phyloP scores from a whole-genome alignment of 2,113 vertebrate genomes.

The Promerops cafer region DNA sequence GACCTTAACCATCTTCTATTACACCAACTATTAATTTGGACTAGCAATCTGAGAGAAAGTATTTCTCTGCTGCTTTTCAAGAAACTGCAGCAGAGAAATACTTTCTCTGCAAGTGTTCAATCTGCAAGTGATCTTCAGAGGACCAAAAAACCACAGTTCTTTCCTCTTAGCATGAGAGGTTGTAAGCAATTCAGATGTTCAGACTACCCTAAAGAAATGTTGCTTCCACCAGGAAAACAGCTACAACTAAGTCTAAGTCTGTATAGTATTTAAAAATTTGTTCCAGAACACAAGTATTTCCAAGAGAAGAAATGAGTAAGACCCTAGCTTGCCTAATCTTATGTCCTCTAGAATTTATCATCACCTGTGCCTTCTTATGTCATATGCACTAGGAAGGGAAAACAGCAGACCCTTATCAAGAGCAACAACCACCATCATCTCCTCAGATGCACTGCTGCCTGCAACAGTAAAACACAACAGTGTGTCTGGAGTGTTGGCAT shows the following conservation, averaged over 20 bases:
- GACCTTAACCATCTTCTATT: not conserved
- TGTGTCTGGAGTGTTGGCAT: not conserved
- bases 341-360: not conserved
- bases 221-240: not conserved
- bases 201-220: not conserved
- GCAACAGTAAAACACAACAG: not conserved
- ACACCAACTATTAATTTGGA: not conserved
- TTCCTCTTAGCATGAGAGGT: not conserved
- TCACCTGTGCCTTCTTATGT: not conserved
- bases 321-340: not conserved
- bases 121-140: not conserved
- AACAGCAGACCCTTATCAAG: not conserved
- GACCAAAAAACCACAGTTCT: not conserved
- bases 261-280: not conserved
- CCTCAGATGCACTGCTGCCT: not conserved
- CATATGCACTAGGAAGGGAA: rapidly evolving
- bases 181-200: not conserved
- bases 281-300: not conserved
- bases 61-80: not conserved
- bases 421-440: not conserved
- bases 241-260: not conserved
- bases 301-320: not conserved
- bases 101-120: not conserved
- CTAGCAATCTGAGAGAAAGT: not conserved
- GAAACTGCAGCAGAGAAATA: not conserved